phyloP scores from a whole-genome alignment of 2,888 invertebrate genomes.

The Eupsilia transversa region DNA sequence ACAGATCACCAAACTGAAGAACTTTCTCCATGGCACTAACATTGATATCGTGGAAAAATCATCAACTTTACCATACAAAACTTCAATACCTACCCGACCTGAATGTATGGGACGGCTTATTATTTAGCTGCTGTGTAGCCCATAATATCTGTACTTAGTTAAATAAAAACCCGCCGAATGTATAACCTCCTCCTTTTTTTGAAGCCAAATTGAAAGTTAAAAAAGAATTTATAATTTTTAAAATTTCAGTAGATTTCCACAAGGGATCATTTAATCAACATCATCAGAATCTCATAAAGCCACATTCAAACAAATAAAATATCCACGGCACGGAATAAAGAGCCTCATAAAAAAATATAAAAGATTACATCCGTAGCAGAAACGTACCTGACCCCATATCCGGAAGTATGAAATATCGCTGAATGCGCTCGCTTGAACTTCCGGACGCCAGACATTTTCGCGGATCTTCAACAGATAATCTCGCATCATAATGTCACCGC shows the following conservation, averaged over 20 bases:
- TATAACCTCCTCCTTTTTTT: neutral
- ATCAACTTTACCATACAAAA: neutral
- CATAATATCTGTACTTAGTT: neutral
- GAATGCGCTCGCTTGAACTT: slow-evolving; percentile 42
- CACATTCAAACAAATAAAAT: slow-evolving; percentile 1
- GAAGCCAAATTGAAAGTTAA: neutral
- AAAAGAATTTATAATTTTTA: no score
- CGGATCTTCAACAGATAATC: slow-evolving; percentile 35
- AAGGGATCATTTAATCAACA: neutral
- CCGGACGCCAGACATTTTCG: slow-evolving; percentile 18
- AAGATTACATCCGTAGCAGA: slow-evolving; percentile 39
- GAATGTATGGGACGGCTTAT: no score
- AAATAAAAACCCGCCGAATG: neutral
- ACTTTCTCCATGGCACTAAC: neutral
- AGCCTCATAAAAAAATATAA: slow-evolving; percentile 37
- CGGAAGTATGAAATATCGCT: slow-evolving; percentile 50
- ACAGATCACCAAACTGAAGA: neutral
- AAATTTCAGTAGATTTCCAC: neutral
- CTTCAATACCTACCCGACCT: neutral
- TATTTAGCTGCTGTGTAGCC: neutral
- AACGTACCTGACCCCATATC: slow-evolving; percentile 9
- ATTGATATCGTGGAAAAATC: neutral
- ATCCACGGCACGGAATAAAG: neutral
- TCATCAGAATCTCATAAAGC: neutral
- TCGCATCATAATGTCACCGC: slow-evolving; percentile 8